phyloP scores from a whole-genome alignment of 2,113 vertebrate species.

The Taurulus bubalis region DNA sequence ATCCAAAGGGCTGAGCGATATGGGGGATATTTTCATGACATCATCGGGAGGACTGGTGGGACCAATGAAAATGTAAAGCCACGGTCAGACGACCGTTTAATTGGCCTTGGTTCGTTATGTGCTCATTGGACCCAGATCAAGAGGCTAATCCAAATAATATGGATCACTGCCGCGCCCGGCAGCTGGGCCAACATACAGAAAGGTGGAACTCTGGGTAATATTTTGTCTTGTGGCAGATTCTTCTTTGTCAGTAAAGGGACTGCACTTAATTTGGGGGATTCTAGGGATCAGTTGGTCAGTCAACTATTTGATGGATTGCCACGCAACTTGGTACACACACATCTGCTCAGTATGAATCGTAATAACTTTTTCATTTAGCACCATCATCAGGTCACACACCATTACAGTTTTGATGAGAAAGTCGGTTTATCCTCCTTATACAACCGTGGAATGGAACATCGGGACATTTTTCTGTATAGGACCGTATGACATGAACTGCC shows the following conservation, averaged over 20 bases:
- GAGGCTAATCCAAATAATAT: conserved; percentile 47
- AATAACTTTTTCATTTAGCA: too few relatives aligned
- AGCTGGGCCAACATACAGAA: neutral
- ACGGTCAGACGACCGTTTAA: conserved; percentile 41
- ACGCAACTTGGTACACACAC: neutral
- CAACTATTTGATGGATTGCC: neutral
- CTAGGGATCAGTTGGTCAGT: neutral
- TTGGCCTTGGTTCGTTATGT: conserved; percentile 48
- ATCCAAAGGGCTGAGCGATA: conserved; percentile 35
- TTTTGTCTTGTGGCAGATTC: neutral
- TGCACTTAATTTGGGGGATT: neutral
- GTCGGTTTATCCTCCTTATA: too few relatives aligned
- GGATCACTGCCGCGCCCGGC: conserved; percentile 3
- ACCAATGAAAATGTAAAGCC: conserved; percentile 39
- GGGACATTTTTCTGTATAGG: too few relatives aligned
- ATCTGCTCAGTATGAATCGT: too few relatives aligned
- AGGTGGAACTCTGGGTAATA: neutral
- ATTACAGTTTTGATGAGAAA: too few relatives aligned
- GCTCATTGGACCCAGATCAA: conserved; percentile 46
- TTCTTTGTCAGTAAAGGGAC: neutral
- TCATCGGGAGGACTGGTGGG: conserved; percentile 32
- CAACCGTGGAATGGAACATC: too few relatives aligned
- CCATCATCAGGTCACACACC: too few relatives aligned
- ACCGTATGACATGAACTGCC: too few relatives aligned
- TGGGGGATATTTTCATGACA: conserved; percentile 34